These are phyloP conservation scores for Chromoteleia sp. DNA, from an alignment of 2,888 invertebrate species.

Conservation along the genomic window DNA sequence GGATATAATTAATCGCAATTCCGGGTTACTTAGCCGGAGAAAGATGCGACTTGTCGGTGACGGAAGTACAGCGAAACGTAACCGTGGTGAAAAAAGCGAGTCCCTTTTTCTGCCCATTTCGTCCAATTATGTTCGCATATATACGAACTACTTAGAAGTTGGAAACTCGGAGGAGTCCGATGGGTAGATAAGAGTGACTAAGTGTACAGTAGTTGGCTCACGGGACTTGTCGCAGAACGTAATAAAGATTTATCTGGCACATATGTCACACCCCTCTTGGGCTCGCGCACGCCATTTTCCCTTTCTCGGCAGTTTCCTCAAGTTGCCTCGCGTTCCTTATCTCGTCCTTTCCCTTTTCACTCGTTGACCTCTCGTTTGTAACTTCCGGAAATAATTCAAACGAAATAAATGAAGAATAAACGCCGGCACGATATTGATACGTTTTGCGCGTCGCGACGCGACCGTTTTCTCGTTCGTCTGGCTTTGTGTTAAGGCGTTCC, in stretches of 20 bases:
- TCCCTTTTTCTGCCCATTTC: conserved; percentile 59
- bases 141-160: conserved; percentile 70
- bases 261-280: conserved; percentile 67
- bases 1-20: conserved; percentile 60
- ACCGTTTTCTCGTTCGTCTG: conserved; percentile 23
- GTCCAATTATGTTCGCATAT: conserved; percentile 70
- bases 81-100: conserved; percentile 30
- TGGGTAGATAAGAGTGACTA: conserved; percentile 71
- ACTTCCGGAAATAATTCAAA: conserved; percentile 52
- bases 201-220: conserved; percentile 71
- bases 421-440: conserved; percentile 24
- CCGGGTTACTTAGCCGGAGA: conserved; percentile 19
- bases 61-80: conserved; percentile 33
- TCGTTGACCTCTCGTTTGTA: conserved; percentile 50
- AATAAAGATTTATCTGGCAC: conserved; percentile 71
- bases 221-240: conserved; percentile 70
- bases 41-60: conserved; percentile 42
- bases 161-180: conserved; percentile 68
- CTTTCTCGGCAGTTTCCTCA: conserved; percentile 58
- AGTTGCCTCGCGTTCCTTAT: conserved; percentile 48
- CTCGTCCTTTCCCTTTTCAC: conserved; percentile 52
- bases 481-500: conserved; percentile 9
- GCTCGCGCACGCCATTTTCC: conserved; percentile 65
- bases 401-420: conserved; percentile 50
- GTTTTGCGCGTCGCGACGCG: conserved; percentile 23